Conservation (phyloP, 2,113 vertebrate species). For the Cepphus grylle region DNA sequence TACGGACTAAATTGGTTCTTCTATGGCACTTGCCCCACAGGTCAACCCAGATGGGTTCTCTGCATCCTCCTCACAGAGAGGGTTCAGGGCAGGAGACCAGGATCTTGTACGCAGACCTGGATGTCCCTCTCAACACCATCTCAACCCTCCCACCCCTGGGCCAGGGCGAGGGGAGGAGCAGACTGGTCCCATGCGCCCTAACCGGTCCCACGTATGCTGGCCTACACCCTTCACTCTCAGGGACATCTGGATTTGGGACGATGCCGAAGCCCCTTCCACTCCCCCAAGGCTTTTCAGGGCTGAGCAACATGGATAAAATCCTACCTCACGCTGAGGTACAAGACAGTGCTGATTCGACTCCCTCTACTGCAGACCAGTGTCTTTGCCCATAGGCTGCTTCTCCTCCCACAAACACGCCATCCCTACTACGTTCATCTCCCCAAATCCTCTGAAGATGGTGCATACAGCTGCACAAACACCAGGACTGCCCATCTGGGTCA, state of each 20-base stretch:
- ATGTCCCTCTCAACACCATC: fast-evolving
- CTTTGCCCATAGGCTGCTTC: background rate
- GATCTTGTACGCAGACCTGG: fast-evolving
- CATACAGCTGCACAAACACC: background rate
- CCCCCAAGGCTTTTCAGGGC: background rate
- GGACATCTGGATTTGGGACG: background rate
- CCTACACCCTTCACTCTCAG: background rate
- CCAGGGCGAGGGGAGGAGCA: background rate
- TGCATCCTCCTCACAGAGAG: background rate
- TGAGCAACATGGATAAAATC: background rate
- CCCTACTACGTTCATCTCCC: background rate
- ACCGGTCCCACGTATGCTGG: background rate
- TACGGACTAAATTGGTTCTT: background rate
- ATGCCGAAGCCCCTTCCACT: background rate
- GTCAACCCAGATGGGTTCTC: background rate
- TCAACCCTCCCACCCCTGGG: background rate
- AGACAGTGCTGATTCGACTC: background rate
- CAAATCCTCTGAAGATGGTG: background rate
- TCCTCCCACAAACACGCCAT: background rate
- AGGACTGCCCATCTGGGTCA: fast-evolving
- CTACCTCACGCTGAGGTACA: background rate
- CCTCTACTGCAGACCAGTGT: background rate
- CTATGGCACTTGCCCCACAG: background rate
- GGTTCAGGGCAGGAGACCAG: background rate
- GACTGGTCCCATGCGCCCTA: fast-evolving